A percentile compares a stretch with the other conserved stretches of the same genome.
phyloP scores from a whole-genome alignment of 2,113 vertebrate species.

The Suncus etruscus region DNA sequence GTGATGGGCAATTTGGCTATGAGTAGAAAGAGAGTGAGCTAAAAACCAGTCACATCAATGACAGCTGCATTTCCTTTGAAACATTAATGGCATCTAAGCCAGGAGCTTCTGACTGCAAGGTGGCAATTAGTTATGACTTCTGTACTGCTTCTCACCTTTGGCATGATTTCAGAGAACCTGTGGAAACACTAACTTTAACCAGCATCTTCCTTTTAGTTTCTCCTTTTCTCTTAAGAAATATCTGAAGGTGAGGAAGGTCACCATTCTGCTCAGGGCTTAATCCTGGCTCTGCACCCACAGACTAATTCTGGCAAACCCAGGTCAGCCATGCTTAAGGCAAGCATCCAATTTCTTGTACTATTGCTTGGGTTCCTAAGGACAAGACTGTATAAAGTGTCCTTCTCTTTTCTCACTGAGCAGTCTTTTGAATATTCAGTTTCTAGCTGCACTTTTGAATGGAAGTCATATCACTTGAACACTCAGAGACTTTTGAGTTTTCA shows the following conservation, averaged over 20 bases:
- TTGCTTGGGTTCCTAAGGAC: too few species aligned
- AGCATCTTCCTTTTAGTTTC: neutral
- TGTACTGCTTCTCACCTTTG: neutral
- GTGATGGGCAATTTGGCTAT: neutral
- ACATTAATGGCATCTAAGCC: neutral
- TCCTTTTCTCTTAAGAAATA: neutral
- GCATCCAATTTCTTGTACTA: too few species aligned
- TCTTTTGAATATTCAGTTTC: neutral
- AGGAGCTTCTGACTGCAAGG: neutral
- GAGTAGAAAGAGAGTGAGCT: neutral
- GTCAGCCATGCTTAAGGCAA: too few species aligned
- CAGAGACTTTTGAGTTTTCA: neutral
- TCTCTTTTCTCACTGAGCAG: neutral
- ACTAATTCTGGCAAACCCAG: too few species aligned
- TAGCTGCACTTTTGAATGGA: neutral
- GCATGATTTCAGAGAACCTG: slow-evolving; percentile 17
- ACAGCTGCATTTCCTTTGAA: slow-evolving; percentile 11
- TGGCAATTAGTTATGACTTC: neutral
- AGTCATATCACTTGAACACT: neutral
- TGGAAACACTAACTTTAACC: slow-evolving; percentile 25
- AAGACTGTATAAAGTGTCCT: too few species aligned
- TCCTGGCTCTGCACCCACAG: too few species aligned
- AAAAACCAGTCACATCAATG: neutral
- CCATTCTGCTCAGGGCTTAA: too few species aligned
- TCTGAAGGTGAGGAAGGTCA: neutral